phyloP scores from a whole-genome alignment of 2,113 vertebrate genomes.

The Rhabdornis inornatus region DNA sequence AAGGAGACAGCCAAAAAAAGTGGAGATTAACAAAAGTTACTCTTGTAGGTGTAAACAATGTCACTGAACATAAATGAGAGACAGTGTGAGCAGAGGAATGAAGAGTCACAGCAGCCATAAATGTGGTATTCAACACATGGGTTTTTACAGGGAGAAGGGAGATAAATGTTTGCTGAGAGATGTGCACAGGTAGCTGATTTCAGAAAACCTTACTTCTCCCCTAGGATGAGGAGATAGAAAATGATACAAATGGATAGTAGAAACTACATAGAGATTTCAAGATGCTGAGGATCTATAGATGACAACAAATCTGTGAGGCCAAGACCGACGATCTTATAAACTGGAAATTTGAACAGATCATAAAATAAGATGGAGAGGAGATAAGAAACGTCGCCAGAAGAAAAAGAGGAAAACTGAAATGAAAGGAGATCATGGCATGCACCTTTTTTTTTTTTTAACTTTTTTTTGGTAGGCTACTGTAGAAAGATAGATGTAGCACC shows the following conservation, averaged over 20 bases:
- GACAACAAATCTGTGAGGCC: accelerated
- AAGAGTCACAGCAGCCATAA: background rate
- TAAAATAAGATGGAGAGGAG: background rate
- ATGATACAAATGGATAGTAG: background rate
- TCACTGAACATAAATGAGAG: background rate
- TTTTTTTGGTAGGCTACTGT: background rate
- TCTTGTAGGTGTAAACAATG: background rate
- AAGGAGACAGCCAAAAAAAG: background rate
- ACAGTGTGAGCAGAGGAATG: background rate
- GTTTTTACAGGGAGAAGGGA: background rate
- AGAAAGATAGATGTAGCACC: background rate
- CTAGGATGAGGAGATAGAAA: background rate
- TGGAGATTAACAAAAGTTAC: background rate
- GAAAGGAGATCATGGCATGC: background rate
- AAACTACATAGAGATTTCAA: background rate
- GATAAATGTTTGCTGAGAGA: background rate
- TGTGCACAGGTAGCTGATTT: background rate
- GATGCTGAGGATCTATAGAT: background rate
- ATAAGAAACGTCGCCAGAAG: background rate
- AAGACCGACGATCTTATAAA: background rate
- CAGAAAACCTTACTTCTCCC: background rate
- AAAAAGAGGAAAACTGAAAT: background rate
- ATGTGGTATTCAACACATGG: background rate
- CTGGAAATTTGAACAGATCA: background rate
- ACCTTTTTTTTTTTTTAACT: background rate